Evolutionary conservation across 2,113 vertebrate species (phyloP), one percentile per base, ranked within the genome.

Genomic region (Rhombomys opimus): DNA sequence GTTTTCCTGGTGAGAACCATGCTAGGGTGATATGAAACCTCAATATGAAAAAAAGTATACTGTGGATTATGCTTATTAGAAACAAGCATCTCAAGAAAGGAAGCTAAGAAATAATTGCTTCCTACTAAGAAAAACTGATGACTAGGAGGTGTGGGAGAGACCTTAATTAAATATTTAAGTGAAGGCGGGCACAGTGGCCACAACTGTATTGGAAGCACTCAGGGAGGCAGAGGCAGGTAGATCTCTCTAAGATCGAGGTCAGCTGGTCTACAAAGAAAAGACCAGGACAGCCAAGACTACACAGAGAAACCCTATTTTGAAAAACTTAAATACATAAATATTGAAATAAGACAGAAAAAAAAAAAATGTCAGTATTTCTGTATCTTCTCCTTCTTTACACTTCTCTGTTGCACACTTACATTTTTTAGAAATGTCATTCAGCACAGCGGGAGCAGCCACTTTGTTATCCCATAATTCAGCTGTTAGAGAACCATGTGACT

Each of bases 401-500:
- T 76, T 87, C 4, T 65, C 13, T 30, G 38, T 65, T 30, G 11
- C 23, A 86, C 2, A 99, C 99, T 99, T 98, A 99, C 99, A 96
- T 98, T 99, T 99, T 97, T 99, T 99, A 94, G 98, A 98, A 96
- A 99, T 98, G 52, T 99, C 99, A 68, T 99, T 98, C 65, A 99
- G 98, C 91, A 99, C 99, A 10, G 99, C 96, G 72, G 99, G 96
- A 68, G 99, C 96, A 8, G 99, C 97, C 88, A 99, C 99, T 98
- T 99, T 99, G 97, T 98, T 99, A 97, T 99, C 99, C 99, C 99
- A 99, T 7, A 99, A 96, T 65, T 99, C 99, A 35, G 99, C 98
- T 90, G 99, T 99, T 41, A 99, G 98, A 78, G 98, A 97, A 61
- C 98, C 99, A 97, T 99, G 99, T 2, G 99, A 76, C 93, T 99